These are phyloP conservation scores for Scortum barcoo DNA, from an alignment of 2,113 vertebrate species.

Conservation along the genomic window DNA sequence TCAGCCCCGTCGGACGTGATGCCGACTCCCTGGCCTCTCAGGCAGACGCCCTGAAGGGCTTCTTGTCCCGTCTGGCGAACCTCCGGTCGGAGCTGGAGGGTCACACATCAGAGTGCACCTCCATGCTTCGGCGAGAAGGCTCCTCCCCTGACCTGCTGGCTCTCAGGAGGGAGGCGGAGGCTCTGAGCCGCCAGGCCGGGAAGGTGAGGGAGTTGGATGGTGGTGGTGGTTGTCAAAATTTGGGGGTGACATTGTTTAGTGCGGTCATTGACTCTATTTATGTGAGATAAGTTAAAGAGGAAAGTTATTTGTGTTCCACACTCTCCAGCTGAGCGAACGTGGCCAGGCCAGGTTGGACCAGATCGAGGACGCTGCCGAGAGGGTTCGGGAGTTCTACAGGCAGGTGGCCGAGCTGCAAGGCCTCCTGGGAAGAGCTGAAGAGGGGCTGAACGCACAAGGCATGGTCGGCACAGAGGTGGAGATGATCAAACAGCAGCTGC, in stretches of 20 bases:
- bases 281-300: not conserved
- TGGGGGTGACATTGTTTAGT: fast-evolving
- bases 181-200: conserved; percentile 92
- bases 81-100: conserved; percentile 89
- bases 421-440: conserved; percentile 88
- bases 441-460: conserved; percentile 89
- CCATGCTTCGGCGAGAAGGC: conserved; percentile 93
- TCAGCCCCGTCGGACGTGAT: conserved; percentile 92
- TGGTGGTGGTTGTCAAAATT: not conserved
- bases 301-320: not conserved
- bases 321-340: conserved; percentile 86
- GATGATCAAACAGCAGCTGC: conserved; percentile 93
- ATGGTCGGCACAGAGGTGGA: conserved; percentile 95
- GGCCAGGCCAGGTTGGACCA: conserved; percentile 89
- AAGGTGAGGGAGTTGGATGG: conserved; percentile 87
- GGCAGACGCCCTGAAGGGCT: conserved; percentile 88
- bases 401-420: conserved; percentile 88
- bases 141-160: conserved; percentile 93
- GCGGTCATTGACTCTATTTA: not conserved
- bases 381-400: conserved; percentile 91
- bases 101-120: conserved; percentile 88
- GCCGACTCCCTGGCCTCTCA: conserved; percentile 95
- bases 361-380: conserved; percentile 86
- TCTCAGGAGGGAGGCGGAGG: conserved; percentile 93
- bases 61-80: conserved; percentile 87